Evolutionary conservation across 2,888 invertebrate species (phyloP).

Genomic region (Clitarchus hookeri): DNA sequence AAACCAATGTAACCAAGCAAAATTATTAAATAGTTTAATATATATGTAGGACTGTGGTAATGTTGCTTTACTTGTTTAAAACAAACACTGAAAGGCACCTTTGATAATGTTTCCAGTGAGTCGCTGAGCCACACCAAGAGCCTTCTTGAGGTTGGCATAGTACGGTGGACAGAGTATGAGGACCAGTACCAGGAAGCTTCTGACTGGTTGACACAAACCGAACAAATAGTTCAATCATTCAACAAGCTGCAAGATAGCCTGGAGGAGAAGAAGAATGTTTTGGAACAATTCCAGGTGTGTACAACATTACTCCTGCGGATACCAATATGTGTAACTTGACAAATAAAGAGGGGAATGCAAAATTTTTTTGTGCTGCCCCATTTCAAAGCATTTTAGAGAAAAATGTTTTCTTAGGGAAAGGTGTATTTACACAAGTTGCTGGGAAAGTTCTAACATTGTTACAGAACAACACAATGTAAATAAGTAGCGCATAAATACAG

Average conservation of each 20-base stretch:
- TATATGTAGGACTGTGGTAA: no score
- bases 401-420: no score
- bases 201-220: conserved; percentile 88
- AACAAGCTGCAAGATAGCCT: conserved; percentile 88
- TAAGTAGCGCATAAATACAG: no score
- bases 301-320: neutral
- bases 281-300: conserved; percentile 83
- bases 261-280: conserved; percentile 84
- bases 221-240: conserved; percentile 84
- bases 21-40: neutral
- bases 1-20: neutral
- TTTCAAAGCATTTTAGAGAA: no score
- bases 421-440: no score
- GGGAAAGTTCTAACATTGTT: no score
- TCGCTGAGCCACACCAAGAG: conserved; percentile 78
- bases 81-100: no score
- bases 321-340: no score
- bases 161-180: conserved; percentile 93
- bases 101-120: conserved; percentile 61
- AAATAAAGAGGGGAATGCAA: no score
- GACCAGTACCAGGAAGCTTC: conserved; percentile 88
- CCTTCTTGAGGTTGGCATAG: conserved; percentile 83
- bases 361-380: no score
- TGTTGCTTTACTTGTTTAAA: no score
- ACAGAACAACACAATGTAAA: no score